phyloP scores from a whole-genome alignment of 2,797 vertebrate genomes.

The Loriculus beryllinus region DNA sequence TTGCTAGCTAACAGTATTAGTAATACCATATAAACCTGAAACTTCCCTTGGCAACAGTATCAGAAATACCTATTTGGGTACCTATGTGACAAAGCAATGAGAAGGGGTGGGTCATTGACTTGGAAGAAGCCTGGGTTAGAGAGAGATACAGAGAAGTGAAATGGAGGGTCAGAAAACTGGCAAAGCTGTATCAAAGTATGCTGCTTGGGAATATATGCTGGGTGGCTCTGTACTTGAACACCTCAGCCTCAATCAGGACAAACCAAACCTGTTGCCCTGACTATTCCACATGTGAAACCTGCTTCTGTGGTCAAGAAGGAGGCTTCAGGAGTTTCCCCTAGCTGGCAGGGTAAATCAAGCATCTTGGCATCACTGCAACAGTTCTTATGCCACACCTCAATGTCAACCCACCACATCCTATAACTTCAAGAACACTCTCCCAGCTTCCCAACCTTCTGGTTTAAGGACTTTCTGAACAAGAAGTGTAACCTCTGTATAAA shows the following conservation, averaged over 20 bases:
- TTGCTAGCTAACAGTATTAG: background rate
- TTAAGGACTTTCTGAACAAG: background rate
- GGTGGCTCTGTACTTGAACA: background rate
- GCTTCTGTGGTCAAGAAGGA: background rate
- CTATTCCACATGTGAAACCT: background rate
- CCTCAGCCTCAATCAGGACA: background rate
- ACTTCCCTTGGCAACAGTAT: background rate
- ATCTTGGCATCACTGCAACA: background rate
- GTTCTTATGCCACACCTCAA: background rate
- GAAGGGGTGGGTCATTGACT: background rate
- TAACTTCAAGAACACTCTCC: background rate
- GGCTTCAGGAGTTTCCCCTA: background rate
- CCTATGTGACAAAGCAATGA: background rate
- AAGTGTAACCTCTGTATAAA: background rate
- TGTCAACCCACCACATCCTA: background rate
- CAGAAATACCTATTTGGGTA: background rate
- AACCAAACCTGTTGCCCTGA: background rate
- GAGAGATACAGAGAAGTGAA: background rate
- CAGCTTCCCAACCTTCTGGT: background rate
- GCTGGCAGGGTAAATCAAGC: background rate
- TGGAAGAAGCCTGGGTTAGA: background rate
- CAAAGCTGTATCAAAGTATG: background rate
- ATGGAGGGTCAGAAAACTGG: background rate
- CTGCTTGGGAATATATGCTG: background rate
- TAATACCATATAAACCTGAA: background rate